Conservation (phyloP, 1,140 invertebrate species). For the Bombyx mandarina region DNA sequence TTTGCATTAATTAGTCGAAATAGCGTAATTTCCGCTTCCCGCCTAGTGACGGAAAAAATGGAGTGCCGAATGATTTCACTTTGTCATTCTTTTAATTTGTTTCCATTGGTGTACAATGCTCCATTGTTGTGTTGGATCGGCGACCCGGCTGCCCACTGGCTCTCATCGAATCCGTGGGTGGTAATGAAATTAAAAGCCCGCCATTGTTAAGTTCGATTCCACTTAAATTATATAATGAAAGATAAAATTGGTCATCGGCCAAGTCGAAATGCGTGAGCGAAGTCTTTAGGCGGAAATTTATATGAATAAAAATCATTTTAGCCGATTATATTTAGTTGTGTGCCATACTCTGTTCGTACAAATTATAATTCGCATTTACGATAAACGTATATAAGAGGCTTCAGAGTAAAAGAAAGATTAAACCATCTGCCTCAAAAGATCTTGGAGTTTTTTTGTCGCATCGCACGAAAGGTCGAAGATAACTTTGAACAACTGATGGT, state of each 20-base stretch:
- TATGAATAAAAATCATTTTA: no score
- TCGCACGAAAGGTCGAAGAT: no score
- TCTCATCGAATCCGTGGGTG: constrained; percentile 35
- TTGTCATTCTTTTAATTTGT: constrained; percentile 49
- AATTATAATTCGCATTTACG: no score
- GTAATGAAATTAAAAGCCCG: constrained; percentile 56
- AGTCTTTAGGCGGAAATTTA: no score
- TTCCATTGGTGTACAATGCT: constrained; percentile 43
- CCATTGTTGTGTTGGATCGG: constrained; percentile 31
- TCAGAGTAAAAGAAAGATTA: no score
- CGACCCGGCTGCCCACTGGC: constrained; percentile 15
- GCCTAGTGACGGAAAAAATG: constrained; percentile 1
- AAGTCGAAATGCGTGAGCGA: constrained; percentile 9
- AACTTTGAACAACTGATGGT: no score
- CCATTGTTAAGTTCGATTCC: constrained; percentile 57
- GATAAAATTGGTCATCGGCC: constrained; percentile 32
- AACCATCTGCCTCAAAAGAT: no score
- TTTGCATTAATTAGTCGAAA: constrained; percentile 4
- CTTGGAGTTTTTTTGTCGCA: no score
- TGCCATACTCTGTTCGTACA: no score
- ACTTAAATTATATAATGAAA: constrained; percentile 46
- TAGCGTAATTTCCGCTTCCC: constrained; percentile 3
- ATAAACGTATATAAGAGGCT: no score
- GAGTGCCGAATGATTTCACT: constrained; percentile 9
- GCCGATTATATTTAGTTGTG: no score